Evolutionary conservation across 2,888 invertebrate species (phyloP), one percentile per base, ranked within the genome.

Genomic region (Aleiodes alternator): DNA sequence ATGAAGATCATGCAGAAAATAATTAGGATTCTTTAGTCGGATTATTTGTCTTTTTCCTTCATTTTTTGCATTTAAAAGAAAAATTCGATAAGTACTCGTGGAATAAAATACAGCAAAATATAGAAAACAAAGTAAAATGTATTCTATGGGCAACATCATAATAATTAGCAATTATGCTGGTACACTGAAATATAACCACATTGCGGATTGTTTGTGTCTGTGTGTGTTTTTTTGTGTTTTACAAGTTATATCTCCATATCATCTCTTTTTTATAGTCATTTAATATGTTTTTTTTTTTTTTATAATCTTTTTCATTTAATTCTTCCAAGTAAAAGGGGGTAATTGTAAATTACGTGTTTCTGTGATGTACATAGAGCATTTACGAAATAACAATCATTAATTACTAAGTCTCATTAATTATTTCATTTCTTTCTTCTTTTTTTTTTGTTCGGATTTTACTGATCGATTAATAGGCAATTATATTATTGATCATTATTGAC

Each of bases 81-180:
- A 43, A 38, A 34, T 50, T 61, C 11, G 16, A 69, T 61, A 69
- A 69, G 16, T 29, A 59, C 51, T 73, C 14, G 70, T 43, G 69
- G 78, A 78, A 79, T 78, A 85, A 88, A 85, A 82, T 81, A 85
- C 84, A 81, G 78, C 83, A 71, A 83, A 85, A 88, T 87, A 84
- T 87, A 88, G 43, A 89, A 89, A 89, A 89, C 87, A 87, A 88
- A 88, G 88, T 89, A 88, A 88, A 89, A 88, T 89, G 87, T 89
- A 88, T 88, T 88, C 87, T 88, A 88, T 88, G 87, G 86, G 88
- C 87, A 88, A 89, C 88, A 88, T 87, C 86, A 83, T 86, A 83
- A 84, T 88, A 80, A 82, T 81, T 77, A 87, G 87, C 85, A 85
- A 87, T 88, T 87, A 88, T 88, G 86, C 86, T 86, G 87, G 87